phyloP scores from a whole-genome alignment of 2,888 invertebrate species.

The Spatulosminthurus flaviceps region DNA sequence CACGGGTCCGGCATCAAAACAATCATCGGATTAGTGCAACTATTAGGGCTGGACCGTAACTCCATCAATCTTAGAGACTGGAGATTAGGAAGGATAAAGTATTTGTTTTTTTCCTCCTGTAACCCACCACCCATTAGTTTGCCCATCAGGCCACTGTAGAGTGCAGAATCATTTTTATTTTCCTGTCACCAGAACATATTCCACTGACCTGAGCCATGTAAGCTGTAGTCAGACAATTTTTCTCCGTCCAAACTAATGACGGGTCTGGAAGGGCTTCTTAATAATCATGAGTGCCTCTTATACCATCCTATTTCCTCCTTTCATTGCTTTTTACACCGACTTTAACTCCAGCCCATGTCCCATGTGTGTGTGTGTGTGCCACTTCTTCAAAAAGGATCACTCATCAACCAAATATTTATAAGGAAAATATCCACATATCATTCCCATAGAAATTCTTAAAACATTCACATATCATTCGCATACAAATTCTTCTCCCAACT shows the following conservation, averaged over 20 bases:
- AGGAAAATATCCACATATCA: neutral
- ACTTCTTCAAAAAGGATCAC: neutral
- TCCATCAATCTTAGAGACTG: conserved; percentile 37
- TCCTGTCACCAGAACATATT: conserved; percentile 35
- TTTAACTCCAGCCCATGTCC: neutral
- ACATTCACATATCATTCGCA: too few species aligned
- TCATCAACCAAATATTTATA: neutral
- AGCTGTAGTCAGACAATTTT: conserved; percentile 40
- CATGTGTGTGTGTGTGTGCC: neutral
- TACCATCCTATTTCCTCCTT: neutral
- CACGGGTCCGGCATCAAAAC: conserved; percentile 28
- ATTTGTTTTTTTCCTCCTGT: conserved; percentile 41
- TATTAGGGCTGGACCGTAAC: conserved; percentile 12
- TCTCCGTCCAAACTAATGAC: conserved; percentile 32
- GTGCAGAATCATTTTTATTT: conserved; percentile 14
- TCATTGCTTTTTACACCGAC: neutral
- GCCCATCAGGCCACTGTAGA: conserved; percentile 1
- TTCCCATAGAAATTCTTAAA: neutral
- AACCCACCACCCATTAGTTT: conserved; percentile 34
- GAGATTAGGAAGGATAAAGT: conserved; percentile 39
- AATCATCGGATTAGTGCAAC: conserved; percentile 43
- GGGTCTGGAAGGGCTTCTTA: conserved; percentile 1
- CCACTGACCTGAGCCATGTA: conserved; percentile 32
- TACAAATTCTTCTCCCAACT: too few species aligned
- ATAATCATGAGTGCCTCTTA: conserved; percentile 14